These are phyloP conservation scores for Aotus griseimembra DNA, from an alignment of 2,797 vertebrate genomes.

Conservation along the genomic window DNA sequence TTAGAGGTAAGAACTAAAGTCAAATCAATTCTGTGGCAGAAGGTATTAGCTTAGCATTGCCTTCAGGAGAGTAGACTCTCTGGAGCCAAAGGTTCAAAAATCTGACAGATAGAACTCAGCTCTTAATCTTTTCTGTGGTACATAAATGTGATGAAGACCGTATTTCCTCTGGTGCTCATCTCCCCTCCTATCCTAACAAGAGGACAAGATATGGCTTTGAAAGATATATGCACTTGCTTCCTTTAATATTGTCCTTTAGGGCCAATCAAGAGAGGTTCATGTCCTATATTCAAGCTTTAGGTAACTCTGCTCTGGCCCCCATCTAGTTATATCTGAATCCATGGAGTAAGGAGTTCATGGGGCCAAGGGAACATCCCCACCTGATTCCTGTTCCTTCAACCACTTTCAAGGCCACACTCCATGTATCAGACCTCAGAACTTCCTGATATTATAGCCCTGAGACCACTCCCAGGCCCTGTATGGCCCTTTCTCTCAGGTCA, in stretches of 20 bases:
- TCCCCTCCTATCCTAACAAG: not conserved
- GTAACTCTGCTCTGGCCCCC: not conserved
- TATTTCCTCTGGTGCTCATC: not conserved
- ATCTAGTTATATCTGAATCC: not conserved
- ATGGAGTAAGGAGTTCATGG: not conserved
- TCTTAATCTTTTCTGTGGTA: constrained; percentile 21
- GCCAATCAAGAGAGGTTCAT: not conserved
- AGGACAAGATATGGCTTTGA: not conserved
- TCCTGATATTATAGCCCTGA: not conserved
- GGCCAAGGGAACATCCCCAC: not conserved
- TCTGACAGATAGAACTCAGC: constrained; percentile 27
- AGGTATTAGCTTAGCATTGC: constrained; percentile 51
- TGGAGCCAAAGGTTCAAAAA: constrained; percentile 66
- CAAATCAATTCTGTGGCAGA: constrained; percentile 68
- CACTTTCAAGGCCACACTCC: not conserved
- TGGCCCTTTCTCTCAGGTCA: not conserved
- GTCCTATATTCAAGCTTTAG: not conserved
- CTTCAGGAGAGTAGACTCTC: constrained; percentile 40
- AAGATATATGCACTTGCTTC: not conserved
- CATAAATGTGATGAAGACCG: not conserved
- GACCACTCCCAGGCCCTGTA: not conserved
- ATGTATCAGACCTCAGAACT: not conserved
- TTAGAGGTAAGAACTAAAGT: constrained; percentile 63
- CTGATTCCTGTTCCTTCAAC: not conserved
- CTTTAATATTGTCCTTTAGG: not conserved